phyloP scores from a whole-genome alignment of 2,797 vertebrate genomes.

The Glossophaga mutica region DNA sequence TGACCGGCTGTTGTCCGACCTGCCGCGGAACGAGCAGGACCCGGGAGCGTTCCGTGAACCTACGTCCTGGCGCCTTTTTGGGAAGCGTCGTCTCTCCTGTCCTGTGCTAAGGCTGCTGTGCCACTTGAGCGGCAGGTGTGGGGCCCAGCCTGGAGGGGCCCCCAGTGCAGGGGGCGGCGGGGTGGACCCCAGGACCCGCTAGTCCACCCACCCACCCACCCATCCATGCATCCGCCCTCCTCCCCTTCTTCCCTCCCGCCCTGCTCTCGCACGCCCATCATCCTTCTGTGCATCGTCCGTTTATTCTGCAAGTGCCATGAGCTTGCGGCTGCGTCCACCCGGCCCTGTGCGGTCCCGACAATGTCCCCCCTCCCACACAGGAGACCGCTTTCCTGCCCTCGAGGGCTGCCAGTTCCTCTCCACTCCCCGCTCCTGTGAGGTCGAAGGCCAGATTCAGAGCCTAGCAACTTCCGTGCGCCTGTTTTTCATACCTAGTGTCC shows the following conservation, averaged over 20 bases:
- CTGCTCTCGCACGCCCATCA: too few relatives aligned
- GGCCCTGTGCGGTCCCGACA: not conserved
- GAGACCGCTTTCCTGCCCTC: not conserved
- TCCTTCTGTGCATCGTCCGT: too few relatives aligned
- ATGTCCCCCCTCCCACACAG: fast-evolving
- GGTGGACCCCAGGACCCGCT: fast-evolving
- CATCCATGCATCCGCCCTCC: not conserved
- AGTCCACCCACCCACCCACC: too few relatives aligned
- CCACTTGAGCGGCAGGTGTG: fast-evolving
- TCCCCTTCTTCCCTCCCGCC: fast-evolving
- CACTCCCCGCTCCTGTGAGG: not conserved
- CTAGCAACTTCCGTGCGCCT: too few relatives aligned
- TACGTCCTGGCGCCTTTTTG: fast-evolving
- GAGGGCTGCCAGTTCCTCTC: not conserved
- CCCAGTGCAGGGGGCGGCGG: not conserved
- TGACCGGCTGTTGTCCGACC: fast-evolving
- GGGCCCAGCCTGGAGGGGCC: fast-evolving
- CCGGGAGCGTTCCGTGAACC: fast-evolving
- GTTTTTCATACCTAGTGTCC: not conserved
- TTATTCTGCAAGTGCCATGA: too few relatives aligned
- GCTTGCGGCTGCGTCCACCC: fast-evolving
- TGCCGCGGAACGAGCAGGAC: not conserved
- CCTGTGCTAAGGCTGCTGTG: fast-evolving
- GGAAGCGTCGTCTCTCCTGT: not conserved
- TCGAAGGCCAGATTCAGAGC: not conserved